Evolutionary conservation across 2,113 vertebrate species (phyloP).

Genomic region (Calcarius ornatus): DNA sequence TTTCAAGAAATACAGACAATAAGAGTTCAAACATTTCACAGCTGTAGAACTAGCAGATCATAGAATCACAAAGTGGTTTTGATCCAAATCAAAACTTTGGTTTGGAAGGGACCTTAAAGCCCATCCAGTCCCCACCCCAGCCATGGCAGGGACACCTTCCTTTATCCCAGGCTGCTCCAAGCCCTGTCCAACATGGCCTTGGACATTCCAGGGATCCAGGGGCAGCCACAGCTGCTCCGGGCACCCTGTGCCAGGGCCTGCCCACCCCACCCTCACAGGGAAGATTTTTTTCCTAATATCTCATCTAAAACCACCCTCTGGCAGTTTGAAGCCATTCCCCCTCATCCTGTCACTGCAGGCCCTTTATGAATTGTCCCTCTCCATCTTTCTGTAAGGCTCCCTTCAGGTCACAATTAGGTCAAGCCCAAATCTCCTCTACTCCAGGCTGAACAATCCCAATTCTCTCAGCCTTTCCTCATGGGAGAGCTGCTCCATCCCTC

Average conservation of each 20-base stretch:
- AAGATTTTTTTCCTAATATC: neutral
- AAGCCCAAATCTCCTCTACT: neutral
- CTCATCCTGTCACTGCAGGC: neutral
- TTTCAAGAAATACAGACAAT: neutral
- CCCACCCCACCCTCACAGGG: accelerated
- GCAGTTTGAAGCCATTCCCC: neutral
- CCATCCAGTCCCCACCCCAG: accelerated
- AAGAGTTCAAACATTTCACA: neutral
- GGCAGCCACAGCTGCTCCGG: neutral
- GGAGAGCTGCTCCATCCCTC: neutral
- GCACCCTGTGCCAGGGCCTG: neutral
- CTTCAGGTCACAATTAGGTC: neutral
- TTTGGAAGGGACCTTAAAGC: neutral
- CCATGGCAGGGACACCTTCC: neutral
- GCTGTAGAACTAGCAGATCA: neutral
- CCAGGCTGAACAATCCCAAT: neutral
- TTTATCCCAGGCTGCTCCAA: accelerated
- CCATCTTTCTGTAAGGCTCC: neutral
- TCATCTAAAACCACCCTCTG: neutral
- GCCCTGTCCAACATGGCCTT: accelerated
- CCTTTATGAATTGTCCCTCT: neutral
- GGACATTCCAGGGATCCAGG: neutral
- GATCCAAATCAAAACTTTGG: no score
- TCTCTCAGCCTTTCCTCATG: neutral
- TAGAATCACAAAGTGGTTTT: neutral